These are phyloP conservation scores for Polyploca ridens DNA, from an alignment of 2,888 invertebrate genomes.

Conservation along the genomic window DNA sequence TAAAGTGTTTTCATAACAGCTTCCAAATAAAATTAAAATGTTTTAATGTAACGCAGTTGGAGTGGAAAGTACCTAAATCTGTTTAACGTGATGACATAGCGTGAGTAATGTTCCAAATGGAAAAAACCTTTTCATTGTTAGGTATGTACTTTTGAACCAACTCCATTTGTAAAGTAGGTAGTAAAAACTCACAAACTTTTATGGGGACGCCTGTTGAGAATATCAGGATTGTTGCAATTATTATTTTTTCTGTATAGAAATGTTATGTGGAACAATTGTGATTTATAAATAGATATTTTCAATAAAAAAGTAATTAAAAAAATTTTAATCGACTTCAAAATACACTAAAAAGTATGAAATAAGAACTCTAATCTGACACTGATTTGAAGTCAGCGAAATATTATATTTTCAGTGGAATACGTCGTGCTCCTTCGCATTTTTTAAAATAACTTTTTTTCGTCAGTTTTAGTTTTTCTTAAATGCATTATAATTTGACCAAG, in stretches of 20 bases:
- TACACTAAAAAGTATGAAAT: no score
- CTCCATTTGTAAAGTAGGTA: slow-evolving; percentile 8
- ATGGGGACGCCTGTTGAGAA: neutral
- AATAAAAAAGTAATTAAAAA: no score
- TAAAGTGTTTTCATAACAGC: slow-evolving; percentile 26
- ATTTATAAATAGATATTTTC: no score
- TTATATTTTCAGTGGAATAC: no score
- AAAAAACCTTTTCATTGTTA: slow-evolving; percentile 24
- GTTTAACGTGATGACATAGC: slow-evolving; percentile 56
- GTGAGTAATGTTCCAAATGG: slow-evolving; percentile 57
- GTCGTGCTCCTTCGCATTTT: no score
- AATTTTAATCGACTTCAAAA: no score
- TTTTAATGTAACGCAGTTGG: slow-evolving; percentile 49
- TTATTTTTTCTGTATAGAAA: neutral
- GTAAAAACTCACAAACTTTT: slow-evolving; percentile 5
- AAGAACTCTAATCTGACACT: no score
- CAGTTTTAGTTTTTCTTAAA: no score
- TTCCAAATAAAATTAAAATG: slow-evolving; percentile 45
- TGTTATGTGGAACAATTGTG: neutral
- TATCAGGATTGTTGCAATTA: neutral
- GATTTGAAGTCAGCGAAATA: no score
- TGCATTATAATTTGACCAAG: no score
- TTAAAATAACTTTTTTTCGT: no score
- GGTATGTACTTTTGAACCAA: neutral
- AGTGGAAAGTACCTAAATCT: slow-evolving; percentile 51